Evolutionary conservation across 2,113 vertebrate genomes (phyloP), one percentile per base, ranked within the genome.

Genomic region (Morone chrysops): DNA sequence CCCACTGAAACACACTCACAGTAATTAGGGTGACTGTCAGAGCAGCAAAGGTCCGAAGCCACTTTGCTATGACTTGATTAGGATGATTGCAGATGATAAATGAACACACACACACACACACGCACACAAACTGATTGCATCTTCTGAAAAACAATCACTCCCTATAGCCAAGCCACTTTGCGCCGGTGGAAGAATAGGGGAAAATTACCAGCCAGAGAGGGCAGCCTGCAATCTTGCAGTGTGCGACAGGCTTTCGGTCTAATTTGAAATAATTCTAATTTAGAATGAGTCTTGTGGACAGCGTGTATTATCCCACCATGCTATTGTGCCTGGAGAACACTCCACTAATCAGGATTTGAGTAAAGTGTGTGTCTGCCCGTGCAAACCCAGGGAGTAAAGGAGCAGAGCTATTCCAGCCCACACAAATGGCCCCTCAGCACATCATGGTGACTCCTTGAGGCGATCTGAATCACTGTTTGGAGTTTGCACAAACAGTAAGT

Each of bases 341-440:
- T 91, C 70, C 76, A 92, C 82, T 91, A 92, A 94, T 94, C 92
- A 94, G 83, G 85, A 81, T 89, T 83, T 84, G 79, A 92, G 87
- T 70, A 76, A 76, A 83, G 91, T 87, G 81, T 56, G 56, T 81
- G 81, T 75, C 57, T 68, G 59, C 75, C 72, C 0, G 70, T 60
- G 17, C 57, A 70, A 63, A 83, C 72, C 57, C 36, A 38, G 38
- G 54, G 69, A 77, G 41, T 43, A 51, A 67, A 75, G 43, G 72
- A 80, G 70, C 48, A 54, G 18, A 54, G 47, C 50, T 69, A 57
- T 84, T 86, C 70, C 68, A 71, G 61, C 90, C 87, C 73, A 84
- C 87, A 86, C 89, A 82, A 85, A 87, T 63, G 74, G 54, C 59
- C 74, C 80, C 59, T 82, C 48, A 73, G 78, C 36, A 59, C 17